Evolutionary conservation across 2,888 invertebrate species (phyloP).

Genomic region (Spisula solida): DNA sequence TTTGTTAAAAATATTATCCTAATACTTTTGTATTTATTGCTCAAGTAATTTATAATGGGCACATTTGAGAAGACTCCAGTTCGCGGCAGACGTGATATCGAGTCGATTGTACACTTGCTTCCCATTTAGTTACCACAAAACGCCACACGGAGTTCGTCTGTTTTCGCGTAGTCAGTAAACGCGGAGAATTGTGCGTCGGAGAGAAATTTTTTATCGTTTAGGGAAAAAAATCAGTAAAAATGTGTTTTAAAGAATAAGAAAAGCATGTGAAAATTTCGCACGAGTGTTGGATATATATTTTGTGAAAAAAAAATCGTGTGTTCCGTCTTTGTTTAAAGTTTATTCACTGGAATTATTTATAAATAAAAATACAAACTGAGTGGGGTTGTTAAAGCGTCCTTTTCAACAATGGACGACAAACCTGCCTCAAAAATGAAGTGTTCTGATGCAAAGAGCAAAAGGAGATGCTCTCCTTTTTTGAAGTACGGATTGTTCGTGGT

Average conservation of each 20-base stretch:
- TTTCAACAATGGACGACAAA: slow-evolving; percentile 44
- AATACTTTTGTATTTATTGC: slow-evolving; percentile 40
- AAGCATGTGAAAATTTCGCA: slow-evolving; percentile 35
- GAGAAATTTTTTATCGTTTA: slow-evolving; percentile 29
- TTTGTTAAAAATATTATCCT: slow-evolving; percentile 29
- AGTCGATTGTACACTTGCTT: neutral
- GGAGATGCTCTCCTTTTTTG: slow-evolving; percentile 47
- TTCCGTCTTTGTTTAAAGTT: slow-evolving; percentile 15
- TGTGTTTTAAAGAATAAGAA: slow-evolving; percentile 38
- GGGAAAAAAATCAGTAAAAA: slow-evolving; percentile 30
- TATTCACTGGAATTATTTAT: slow-evolving; percentile 20
- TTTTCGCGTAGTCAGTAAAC: slow-evolving; percentile 39
- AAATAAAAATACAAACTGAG: neutral
- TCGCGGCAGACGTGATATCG: slow-evolving; percentile 38
- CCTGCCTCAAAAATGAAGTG: slow-evolving; percentile 13
- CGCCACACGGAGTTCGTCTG: slow-evolving; percentile 49
- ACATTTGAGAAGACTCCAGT: slow-evolving; percentile 37
- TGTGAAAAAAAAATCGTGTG: slow-evolving; percentile 6
- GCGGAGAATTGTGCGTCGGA: slow-evolving; percentile 42
- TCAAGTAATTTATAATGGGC: slow-evolving; percentile 45
- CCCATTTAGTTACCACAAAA: neutral
- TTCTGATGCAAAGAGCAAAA: neutral
- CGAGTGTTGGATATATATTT: slow-evolving; percentile 33
- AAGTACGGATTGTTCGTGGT: slow-evolving; percentile 53
- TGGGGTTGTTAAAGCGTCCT: neutral